Evolutionary conservation across 64 coral and sea anemone species (phyloP), one percentile per base, ranked within the genome.

Genomic region (Dendrophyllia cribrosa): DNA sequence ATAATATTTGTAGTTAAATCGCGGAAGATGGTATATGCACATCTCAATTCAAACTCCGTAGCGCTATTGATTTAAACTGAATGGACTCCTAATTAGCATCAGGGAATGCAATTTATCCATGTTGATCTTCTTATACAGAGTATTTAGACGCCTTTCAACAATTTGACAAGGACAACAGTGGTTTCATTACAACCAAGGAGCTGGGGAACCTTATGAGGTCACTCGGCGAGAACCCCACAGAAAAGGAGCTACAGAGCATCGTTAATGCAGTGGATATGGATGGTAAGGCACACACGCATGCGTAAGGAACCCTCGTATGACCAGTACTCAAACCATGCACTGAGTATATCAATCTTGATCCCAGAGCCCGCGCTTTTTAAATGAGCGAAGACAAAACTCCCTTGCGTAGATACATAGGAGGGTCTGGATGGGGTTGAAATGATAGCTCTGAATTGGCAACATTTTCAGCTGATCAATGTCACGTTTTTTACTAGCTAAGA

Each of bases 121-220:
- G n/a, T 2, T 9, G 9, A 9, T 23, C 56, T 43, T 79, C 21
- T 3, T 9, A 0, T 55, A 6, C 90, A 93, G 92, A 93, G 19
- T 93, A 93, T 65, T 80, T 68, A 10, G 92, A 93, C 2, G 92
- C 92, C 7, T 93, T 93, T 52, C 86, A 64, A 45, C 65, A 93
- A 43, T 93, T 75, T 53, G 92, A 93, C 76, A 93, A 93, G 45
- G 92, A 93, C 76, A 93, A 82, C 16, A 93, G 86, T 63, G 92
- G 92, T 9, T 82, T 16, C 53, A 93, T 93, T 14, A 88, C 92
- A 0, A 82, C 92, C 11, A 67, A 86, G 34, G 92, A 88, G 44
- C 77, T 93, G 19, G 92, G 92, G 7, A 87, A 78, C 3, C 86
- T 93, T 5, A 93, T 93, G 92, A 89, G 69, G 46, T 93, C 92